Evolutionary conservation across 2,113 vertebrate genomes (phyloP), one percentile per base, ranked within the genome.

Genomic region (Ctenodactylus gundi): DNA sequence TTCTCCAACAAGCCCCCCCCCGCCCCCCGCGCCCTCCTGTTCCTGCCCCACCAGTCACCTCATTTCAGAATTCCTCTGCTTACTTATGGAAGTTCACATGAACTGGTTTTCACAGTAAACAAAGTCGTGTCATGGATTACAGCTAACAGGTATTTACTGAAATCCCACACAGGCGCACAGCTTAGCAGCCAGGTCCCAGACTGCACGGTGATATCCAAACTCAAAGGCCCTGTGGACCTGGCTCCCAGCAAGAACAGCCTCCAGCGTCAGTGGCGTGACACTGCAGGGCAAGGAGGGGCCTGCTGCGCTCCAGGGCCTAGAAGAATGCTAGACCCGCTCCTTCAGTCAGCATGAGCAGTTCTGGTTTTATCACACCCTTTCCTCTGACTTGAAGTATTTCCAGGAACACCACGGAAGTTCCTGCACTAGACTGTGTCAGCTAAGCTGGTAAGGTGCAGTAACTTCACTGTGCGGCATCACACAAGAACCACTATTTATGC

Each of bases 61-160:
- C 77, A 84, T 76, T 92, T 92, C 85, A 90, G 92, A 93, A 44
- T 20, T 93, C 65, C 60, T 68, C 20, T 84, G 67, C 25, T 77
- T 46, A 73, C 44, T 73, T 21, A 91, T 84, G 77, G 55, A 93
- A 91, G 93, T 46, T 73, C 4, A 87, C 3, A 55, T 51, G 55
- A 76, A 86, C 70, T 4, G 65, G 23, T 36, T 75, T 18, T 90
- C 18, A 93, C 12, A 90, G 20, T 76, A 89, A 92, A 75, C 44
- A 64, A 85, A 67, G 25, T 36, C 68, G 77, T n/a, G 41, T 36
- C 82, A 53, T 23, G 31, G 49, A 90, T 62, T 86, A 64, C 62
- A 92, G 62, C 81, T 90, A 80, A 58, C 4, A 53, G 62, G 0
- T 77, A 90, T 18, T 78, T 94, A 31, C 23, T 78, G 23, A 83